Evolutionary conservation across 2,888 invertebrate species (phyloP).

Genomic region (Drosophila tripunctata): DNA sequence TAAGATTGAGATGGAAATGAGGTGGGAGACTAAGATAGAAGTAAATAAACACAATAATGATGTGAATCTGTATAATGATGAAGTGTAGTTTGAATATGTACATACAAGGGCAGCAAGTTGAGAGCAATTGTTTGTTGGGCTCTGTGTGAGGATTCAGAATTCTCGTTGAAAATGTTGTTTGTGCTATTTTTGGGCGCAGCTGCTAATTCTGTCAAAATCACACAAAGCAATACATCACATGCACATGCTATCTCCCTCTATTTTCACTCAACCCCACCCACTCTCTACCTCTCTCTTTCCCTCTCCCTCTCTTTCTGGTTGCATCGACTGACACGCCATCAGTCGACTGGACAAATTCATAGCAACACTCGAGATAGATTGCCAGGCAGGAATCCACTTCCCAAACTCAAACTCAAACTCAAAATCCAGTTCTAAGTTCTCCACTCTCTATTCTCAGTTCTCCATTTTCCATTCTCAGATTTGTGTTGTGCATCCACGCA

Average conservation of each 20-base stretch:
- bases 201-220: conserved; percentile 79
- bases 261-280: too few species aligned
- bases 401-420: background rate
- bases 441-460: conserved; percentile 1
- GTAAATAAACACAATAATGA: conserved; percentile 1
- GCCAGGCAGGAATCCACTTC: conserved; percentile 41
- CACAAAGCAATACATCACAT: conserved; percentile 76
- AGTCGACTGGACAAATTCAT: conserved; percentile 70
- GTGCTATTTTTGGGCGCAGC: conserved; percentile 75
- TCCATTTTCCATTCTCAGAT: conserved; percentile 26
- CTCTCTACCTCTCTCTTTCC: background rate
- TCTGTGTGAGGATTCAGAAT: background rate
- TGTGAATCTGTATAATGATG: conserved; percentile 1
- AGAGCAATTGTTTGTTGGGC: conserved; percentile 34
- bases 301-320: background rate
- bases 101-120: conserved; percentile 27
- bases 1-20: background rate
- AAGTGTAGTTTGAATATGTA: conserved; percentile 21
- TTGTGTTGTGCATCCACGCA: conserved; percentile 59
- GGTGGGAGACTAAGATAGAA: background rate
- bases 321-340: conserved; percentile 43
- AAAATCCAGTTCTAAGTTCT: conserved; percentile 1
- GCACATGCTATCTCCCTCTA: conserved; percentile 5
- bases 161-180: conserved; percentile 26
- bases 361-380: conserved; percentile 74